These are phyloP conservation scores for Corythornis vintsioides DNA, from an alignment of 2,113 vertebrate species.

Conservation along the genomic window DNA sequence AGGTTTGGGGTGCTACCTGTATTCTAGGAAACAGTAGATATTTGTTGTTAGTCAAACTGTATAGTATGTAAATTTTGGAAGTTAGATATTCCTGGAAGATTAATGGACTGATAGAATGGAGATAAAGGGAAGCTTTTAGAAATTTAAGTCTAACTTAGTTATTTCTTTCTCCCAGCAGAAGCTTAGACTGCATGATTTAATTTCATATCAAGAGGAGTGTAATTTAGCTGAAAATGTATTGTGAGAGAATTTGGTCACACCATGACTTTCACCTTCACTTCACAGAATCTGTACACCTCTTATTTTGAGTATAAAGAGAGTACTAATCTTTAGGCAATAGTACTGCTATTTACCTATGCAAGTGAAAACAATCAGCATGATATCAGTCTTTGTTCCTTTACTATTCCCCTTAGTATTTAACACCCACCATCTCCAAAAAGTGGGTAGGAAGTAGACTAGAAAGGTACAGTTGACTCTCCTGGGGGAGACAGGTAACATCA, in stretches of 20 bases:
- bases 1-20: background rate
- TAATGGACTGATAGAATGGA: background rate
- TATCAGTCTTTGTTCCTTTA: background rate
- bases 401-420: background rate
- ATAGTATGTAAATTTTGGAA: background rate
- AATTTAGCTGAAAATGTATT: background rate
- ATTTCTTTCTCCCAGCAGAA: background rate
- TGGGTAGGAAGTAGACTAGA: background rate
- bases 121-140: background rate
- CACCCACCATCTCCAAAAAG: background rate
- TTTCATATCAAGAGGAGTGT: background rate
- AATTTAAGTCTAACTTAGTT: background rate
- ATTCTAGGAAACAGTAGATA: background rate
- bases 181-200: background rate
- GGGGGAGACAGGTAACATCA: background rate
- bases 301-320: background rate
- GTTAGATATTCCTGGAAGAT: background rate
- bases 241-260: background rate
- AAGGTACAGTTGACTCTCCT: background rate
- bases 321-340: background rate
- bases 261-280: background rate
- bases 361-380: background rate
- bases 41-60: background rate
- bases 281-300: background rate
- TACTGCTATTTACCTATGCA: background rate